Conservation (phyloP, 2,888 invertebrate genomes). For the Drosophila histrio region DNA sequence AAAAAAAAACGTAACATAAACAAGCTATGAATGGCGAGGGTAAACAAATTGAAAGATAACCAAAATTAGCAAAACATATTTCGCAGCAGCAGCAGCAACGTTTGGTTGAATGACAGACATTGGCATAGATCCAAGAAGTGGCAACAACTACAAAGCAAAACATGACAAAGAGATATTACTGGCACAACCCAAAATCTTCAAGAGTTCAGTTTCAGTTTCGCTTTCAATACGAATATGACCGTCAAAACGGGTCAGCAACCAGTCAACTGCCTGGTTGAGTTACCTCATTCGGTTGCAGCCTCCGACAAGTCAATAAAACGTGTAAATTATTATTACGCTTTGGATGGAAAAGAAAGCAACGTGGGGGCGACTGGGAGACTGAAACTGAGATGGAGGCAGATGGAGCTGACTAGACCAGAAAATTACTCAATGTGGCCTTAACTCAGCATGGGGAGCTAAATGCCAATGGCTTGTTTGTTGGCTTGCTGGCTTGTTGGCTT, state of each 20-base stretch:
- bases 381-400: constrained; percentile 7
- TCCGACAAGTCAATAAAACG: constrained; percentile 47
- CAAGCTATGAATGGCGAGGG: constrained; percentile 18
- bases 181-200: constrained; percentile 56
- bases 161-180: constrained; percentile 17
- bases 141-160: constrained; percentile 14
- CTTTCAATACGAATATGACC: constrained; percentile 65
- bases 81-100: not conserved
- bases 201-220: constrained; percentile 47
- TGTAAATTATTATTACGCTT: constrained; percentile 68
- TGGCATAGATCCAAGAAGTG: constrained; percentile 65
- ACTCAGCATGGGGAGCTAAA: constrained; percentile 23
- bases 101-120: constrained; percentile 64
- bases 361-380: constrained; percentile 23
- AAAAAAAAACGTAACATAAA: constrained; percentile 8
- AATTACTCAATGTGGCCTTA: constrained; percentile 65
- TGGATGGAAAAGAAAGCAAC: constrained; percentile 60
- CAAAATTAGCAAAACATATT: constrained; percentile 23
- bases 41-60: constrained; percentile 44
- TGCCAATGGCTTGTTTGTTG: constrained; percentile 35
- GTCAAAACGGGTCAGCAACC: constrained; percentile 51
- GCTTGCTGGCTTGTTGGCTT: constrained; percentile 7
- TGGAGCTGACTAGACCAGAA: constrained; percentile 56
- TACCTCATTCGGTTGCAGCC: constrained; percentile 52
- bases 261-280: constrained; percentile 29